Evolutionary conservation across 2,797 vertebrate genomes (phyloP).

Genomic region (Platyrinchus mystaceus): DNA sequence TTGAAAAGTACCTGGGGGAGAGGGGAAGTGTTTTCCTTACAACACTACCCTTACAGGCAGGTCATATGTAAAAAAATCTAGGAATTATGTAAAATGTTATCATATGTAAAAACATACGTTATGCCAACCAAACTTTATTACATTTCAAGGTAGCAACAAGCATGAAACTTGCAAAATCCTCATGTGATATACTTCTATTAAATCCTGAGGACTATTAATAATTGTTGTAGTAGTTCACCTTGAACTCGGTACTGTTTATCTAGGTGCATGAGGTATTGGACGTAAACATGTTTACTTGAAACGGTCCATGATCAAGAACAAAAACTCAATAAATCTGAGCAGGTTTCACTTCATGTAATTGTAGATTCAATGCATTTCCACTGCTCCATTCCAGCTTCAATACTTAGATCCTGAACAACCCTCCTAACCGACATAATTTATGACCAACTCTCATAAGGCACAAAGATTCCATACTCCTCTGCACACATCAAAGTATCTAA

Average conservation of each 20-base stretch:
- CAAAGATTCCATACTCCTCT: slow-evolving; percentile 59
- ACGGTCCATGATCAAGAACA: slow-evolving; percentile 53
- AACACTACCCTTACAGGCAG: neutral
- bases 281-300: slow-evolving; percentile 67
- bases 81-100: neutral
- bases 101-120: neutral
- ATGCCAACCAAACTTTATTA: neutral
- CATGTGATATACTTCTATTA: neutral
- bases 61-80: neutral
- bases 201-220: slow-evolving; percentile 31
- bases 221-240: slow-evolving; percentile 4
- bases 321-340: slow-evolving; percentile 68
- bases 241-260: slow-evolving; percentile 62
- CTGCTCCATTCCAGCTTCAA: neutral
- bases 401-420: slow-evolving; percentile 21
- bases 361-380: slow-evolving; percentile 52
- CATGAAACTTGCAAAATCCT: neutral
- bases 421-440: slow-evolving; percentile 37
- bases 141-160: neutral
- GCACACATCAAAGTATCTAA: slow-evolving; percentile 58
- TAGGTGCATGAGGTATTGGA: slow-evolving; percentile 52
- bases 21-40: neutral
- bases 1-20: neutral
- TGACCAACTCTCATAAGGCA: slow-evolving; percentile 40
- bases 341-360: slow-evolving; percentile 38